Conservation (phyloP, 2,113 vertebrate genomes). For the Neogobius melanostomus region DNA sequence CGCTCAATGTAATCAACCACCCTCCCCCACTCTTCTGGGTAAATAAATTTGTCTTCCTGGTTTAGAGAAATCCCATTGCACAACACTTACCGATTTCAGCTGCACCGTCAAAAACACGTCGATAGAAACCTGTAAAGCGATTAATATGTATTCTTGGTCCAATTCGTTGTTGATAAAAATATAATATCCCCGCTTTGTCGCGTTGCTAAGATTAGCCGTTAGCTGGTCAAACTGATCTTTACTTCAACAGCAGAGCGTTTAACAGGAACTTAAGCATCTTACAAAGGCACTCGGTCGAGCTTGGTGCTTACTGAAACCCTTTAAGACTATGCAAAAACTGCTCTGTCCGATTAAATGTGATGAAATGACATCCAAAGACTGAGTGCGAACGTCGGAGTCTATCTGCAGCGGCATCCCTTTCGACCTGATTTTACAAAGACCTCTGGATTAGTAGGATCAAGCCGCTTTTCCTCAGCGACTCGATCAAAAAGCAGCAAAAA, state of each 20-base stretch:
- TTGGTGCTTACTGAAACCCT: conserved; percentile 54
- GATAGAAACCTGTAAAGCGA: background rate
- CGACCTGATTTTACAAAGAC: conserved; percentile 53
- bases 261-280: conserved; percentile 51
- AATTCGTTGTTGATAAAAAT: background rate
- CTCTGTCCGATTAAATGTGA: conserved; percentile 71
- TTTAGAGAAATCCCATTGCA: conserved; percentile 17
- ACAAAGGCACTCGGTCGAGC: conserved; percentile 70
- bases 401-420: conserved; percentile 79
- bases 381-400: conserved; percentile 62
- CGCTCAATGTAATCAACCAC: conserved; percentile 38
- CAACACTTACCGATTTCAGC: conserved; percentile 47
- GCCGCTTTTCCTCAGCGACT: conserved; percentile 71
- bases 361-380: conserved; percentile 69
- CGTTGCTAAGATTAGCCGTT: conserved; percentile 45
- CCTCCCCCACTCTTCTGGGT: conserved; percentile 46
- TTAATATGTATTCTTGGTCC: background rate
- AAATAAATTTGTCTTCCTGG: conserved; percentile 54
- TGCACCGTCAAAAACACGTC: background rate
- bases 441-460: conserved; percentile 52
- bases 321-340: conserved; percentile 70
- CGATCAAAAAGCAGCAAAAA: conserved; percentile 44
- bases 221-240: conserved; percentile 26
- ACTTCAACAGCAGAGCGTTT: conserved; percentile 20
- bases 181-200: conserved; percentile 33